These are phyloP conservation scores for Atta colombica DNA, from an alignment of 1,140 invertebrate genomes.

Conservation along the genomic window DNA sequence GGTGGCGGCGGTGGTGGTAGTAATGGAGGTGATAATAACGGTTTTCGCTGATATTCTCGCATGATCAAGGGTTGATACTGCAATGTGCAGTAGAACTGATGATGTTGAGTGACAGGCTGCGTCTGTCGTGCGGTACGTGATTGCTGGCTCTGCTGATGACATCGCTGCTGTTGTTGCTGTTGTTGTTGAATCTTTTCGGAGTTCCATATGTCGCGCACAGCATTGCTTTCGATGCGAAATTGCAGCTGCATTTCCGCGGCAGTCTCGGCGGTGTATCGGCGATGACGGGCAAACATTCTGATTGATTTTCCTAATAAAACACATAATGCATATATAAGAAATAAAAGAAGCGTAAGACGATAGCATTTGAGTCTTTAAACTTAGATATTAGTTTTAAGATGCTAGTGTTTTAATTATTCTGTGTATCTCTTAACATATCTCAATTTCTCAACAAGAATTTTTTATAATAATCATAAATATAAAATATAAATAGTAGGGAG, in stretches of 20 bases:
- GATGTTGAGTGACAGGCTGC: slow-evolving; percentile 53
- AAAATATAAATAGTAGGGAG: too few species aligned
- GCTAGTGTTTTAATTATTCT: background rate
- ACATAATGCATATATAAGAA: background rate
- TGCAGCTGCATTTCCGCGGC: slow-evolving; percentile 79
- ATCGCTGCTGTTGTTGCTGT: slow-evolving; percentile 13
- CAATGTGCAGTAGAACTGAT: slow-evolving; percentile 65
- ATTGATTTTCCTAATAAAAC: slow-evolving; percentile 1
- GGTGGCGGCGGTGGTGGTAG: slow-evolving; percentile 32
- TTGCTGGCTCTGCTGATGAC: slow-evolving; percentile 56
- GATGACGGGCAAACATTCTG: slow-evolving; percentile 51
- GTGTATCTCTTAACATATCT: background rate
- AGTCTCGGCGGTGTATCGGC: slow-evolving; percentile 78
- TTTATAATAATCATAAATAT: too few species aligned
- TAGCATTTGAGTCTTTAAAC: background rate
- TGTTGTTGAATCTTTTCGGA: slow-evolving; percentile 21
- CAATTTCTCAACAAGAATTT: background rate
- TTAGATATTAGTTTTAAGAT: background rate
- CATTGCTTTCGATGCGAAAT: slow-evolving; percentile 73
- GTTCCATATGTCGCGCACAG: slow-evolving; percentile 78
- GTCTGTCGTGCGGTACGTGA: slow-evolving; percentile 10
- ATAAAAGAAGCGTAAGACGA: background rate
- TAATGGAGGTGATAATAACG: slow-evolving; percentile 4
- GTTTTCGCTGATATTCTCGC: slow-evolving; percentile 62
- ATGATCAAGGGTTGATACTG: slow-evolving; percentile 70